These are phyloP conservation scores for Punctoribates punctum DNA, from an alignment of 2,888 invertebrate genomes.

Conservation along the genomic window DNA sequence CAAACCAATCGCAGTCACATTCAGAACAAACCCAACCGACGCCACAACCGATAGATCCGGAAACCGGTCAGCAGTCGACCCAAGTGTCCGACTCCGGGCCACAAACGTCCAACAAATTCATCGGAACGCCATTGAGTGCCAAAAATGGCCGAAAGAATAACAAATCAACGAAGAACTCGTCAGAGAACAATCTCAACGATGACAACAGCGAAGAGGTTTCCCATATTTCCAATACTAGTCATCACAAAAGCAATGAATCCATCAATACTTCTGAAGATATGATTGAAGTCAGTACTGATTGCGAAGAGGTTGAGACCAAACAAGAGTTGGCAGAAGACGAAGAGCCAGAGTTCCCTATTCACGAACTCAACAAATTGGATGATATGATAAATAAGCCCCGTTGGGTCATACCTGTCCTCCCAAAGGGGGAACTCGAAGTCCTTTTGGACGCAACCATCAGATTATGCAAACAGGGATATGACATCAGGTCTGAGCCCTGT, in stretches of 20 bases:
- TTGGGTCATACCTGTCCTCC: slow-evolving; percentile 96
- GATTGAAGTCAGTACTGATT: not conserved
- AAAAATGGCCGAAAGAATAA: not conserved
- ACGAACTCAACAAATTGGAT: slow-evolving; percentile 80
- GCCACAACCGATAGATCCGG: not conserved
- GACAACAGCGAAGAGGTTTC: slow-evolving; percentile 1
- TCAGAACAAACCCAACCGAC: not conserved
- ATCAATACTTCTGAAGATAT: not conserved
- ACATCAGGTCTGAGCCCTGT: slow-evolving; percentile 69
- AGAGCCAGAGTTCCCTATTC: slow-evolving; percentile 74
- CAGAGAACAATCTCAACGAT: not conserved
- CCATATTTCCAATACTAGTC: not conserved
- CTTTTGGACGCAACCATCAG: slow-evolving; percentile 39
- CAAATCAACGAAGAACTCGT: not conserved
- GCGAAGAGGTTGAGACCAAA: slow-evolving; percentile 41
- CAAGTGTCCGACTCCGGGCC: not conserved
- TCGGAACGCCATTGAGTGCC: too few relatives aligned
- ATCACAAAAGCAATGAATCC: slow-evolving; percentile 1
- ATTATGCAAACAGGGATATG: slow-evolving; percentile 10
- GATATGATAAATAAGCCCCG: slow-evolving; percentile 88
- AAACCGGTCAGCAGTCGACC: not conserved
- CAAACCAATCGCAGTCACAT: not conserved
- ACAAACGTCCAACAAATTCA: too few relatives aligned
- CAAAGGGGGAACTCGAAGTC: slow-evolving; percentile 78
- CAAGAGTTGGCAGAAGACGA: slow-evolving; percentile 46